Conservation (phyloP, 2,888 invertebrate genomes). For the Agrotis exclamationis region DNA sequence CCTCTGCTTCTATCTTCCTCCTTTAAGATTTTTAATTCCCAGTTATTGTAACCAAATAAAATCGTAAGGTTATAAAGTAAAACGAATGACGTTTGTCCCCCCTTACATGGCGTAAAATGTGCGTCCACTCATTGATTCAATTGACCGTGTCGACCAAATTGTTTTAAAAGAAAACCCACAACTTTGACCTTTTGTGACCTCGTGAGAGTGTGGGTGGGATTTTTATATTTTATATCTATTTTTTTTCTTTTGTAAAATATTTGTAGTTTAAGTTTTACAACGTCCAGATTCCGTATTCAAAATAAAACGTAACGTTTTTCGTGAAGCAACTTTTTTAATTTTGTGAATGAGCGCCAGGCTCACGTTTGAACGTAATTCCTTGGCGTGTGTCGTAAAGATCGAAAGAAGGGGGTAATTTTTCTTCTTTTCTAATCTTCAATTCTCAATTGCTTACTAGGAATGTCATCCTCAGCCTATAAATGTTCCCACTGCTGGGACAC, state of each 20-base stretch:
- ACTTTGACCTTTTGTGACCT: constrained; percentile 78
- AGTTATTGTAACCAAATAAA: constrained; percentile 40
- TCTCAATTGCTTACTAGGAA: too few relatives aligned
- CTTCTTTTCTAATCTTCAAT: too few relatives aligned
- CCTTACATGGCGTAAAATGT: constrained; percentile 48
- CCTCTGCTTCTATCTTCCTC: background rate
- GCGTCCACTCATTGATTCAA: constrained; percentile 77
- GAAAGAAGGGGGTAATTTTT: too few relatives aligned
- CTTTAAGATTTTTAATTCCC: background rate
- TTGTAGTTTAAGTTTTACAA: background rate
- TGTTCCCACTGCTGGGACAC: too few relatives aligned
- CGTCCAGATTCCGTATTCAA: too few relatives aligned
- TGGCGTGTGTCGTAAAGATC: too few relatives aligned
- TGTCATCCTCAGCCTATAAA: too few relatives aligned
- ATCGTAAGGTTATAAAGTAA: constrained; percentile 37
- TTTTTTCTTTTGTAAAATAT: constrained; percentile 6
- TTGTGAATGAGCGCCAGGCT: too few relatives aligned
- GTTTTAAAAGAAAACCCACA: constrained; percentile 81
- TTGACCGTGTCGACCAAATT: constrained; percentile 84
- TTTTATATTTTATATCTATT: constrained; percentile 19
- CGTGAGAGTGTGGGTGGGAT: constrained; percentile 78
- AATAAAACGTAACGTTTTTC: too few relatives aligned
- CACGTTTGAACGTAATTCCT: too few relatives aligned
- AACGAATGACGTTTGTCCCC: constrained; percentile 49
- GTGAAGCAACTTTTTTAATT: too few relatives aligned